A percentile compares a stretch with the other conserved stretches of the same genome.
Conservation (phyloP, 2,797 vertebrate species). For the Danionella dracula region DNA sequence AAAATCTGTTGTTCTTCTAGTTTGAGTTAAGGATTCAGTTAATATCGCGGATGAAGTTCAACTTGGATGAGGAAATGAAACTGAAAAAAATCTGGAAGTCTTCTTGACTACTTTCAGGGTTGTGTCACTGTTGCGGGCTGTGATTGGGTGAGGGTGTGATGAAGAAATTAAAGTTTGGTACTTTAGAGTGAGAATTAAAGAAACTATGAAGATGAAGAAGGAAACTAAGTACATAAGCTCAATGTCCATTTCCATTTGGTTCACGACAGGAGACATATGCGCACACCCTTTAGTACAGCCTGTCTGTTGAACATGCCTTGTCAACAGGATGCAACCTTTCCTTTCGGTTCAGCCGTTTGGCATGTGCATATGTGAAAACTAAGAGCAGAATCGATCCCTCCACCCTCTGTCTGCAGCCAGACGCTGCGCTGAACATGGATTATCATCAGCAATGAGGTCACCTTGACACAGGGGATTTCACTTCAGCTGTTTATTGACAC, state of each 20-base stretch:
- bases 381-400: slow-evolving; percentile 4
- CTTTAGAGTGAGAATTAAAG: slow-evolving; percentile 40
- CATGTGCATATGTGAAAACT: neutral
- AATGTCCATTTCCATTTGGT: slow-evolving; percentile 31
- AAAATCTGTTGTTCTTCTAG: neutral
- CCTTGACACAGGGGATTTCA: neutral
- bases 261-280: slow-evolving; percentile 14
- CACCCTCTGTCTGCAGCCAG: neutral
- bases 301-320: slow-evolving; percentile 38
- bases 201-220: slow-evolving; percentile 23
- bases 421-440: neutral
- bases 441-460: slow-evolving; percentile 8
- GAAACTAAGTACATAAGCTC: no score
- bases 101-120: slow-evolving; percentile 39
- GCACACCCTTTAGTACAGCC: slow-evolving; percentile 42
- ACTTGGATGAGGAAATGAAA: slow-evolving; percentile 58
- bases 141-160: neutral
- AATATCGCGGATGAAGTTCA: slow-evolving; percentile 46
- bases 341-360: slow-evolving; percentile 21
- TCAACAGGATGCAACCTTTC: slow-evolving; percentile 61
- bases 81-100: slow-evolving; percentile 50
- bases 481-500: slow-evolving; percentile 14
- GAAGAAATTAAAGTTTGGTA: neutral
- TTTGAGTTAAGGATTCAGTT: neutral
- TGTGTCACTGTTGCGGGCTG: slow-evolving; percentile 24